Conservation (phyloP, 2,888 invertebrate genomes). For the Ferdinandea cuprea region DNA sequence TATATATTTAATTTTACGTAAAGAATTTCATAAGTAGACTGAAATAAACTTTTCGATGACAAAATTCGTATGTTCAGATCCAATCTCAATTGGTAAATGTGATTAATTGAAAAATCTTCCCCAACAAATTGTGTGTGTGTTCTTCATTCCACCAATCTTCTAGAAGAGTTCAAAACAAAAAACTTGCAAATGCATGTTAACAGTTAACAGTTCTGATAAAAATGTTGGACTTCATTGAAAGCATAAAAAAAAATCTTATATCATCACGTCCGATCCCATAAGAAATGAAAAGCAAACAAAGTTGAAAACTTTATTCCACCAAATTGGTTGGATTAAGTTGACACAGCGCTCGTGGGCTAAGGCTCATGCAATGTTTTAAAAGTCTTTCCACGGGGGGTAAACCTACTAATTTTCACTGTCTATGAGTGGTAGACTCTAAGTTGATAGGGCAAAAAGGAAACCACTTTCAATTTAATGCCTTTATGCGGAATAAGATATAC, state of each 20-base stretch:
- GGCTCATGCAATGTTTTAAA: constrained; percentile 7
- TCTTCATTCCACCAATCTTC: background rate
- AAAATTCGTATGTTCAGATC: background rate
- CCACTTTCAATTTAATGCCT: constrained; percentile 60
- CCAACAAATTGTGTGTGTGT: background rate
- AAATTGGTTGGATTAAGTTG: constrained; percentile 48
- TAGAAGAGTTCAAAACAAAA: background rate
- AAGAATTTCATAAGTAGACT: background rate
- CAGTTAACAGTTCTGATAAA: background rate
- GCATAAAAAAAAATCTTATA: background rate
- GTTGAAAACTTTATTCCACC: constrained; percentile 11
- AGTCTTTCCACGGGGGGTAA: background rate
- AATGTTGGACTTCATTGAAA: background rate
- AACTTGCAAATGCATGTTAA: constrained; percentile 2
- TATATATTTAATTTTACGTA: background rate
- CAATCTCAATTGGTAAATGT: background rate
- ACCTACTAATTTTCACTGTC: constrained; percentile 37
- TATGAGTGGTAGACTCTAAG: constrained; percentile 54
- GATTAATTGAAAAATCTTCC: constrained; percentile 1
- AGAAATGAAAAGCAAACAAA: constrained; percentile 38
- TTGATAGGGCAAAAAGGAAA: constrained; percentile 52
- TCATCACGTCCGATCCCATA: background rate
- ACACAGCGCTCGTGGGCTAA: constrained; percentile 14
- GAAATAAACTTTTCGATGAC: background rate
- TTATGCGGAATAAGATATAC: constrained; percentile 24